Conservation (phyloP, 1,140 invertebrate genomes). For the Ceratosolen solmsi region DNA sequence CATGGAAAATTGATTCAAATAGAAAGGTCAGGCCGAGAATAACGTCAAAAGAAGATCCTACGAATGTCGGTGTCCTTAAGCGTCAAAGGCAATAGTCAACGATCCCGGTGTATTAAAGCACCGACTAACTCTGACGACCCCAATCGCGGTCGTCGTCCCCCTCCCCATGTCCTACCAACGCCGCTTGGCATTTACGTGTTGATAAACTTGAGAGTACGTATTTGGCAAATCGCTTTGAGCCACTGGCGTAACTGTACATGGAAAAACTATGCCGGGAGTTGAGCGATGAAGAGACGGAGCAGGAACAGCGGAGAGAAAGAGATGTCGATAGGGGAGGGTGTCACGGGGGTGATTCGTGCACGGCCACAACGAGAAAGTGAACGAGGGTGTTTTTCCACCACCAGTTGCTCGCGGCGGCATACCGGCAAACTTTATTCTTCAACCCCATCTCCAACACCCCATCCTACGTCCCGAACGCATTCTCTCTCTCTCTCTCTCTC, state of each 20-base stretch:
- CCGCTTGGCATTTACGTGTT: constrained; percentile 63
- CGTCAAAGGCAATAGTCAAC: constrained; percentile 49
- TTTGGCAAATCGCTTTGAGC: constrained; percentile 58
- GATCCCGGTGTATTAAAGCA: neutral
- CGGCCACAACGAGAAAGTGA: constrained; percentile 57
- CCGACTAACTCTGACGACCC: neutral
- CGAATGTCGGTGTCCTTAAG: neutral
- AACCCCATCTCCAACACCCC: constrained; percentile 23
- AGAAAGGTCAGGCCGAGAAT: constrained; percentile 13
- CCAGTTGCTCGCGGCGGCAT: constrained; percentile 70
- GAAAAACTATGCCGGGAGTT: constrained; percentile 25
- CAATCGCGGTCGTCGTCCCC: no score
- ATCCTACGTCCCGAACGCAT: no score
- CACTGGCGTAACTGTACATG: neutral
- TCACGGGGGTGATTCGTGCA: constrained; percentile 45
- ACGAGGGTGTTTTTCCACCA: constrained; percentile 74
- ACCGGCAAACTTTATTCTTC: constrained; percentile 66
- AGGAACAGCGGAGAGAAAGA: constrained; percentile 35
- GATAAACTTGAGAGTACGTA: constrained; percentile 63
- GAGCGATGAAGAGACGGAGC: neutral
- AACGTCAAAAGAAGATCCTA: neutral
- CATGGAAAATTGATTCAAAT: neutral
- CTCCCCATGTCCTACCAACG: neutral
- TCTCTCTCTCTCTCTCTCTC: constrained; percentile 45
- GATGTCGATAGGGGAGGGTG: constrained; percentile 57